Evolutionary conservation across 2,113 vertebrate genomes (phyloP).

Genomic region (Phycodurus eques): DNA sequence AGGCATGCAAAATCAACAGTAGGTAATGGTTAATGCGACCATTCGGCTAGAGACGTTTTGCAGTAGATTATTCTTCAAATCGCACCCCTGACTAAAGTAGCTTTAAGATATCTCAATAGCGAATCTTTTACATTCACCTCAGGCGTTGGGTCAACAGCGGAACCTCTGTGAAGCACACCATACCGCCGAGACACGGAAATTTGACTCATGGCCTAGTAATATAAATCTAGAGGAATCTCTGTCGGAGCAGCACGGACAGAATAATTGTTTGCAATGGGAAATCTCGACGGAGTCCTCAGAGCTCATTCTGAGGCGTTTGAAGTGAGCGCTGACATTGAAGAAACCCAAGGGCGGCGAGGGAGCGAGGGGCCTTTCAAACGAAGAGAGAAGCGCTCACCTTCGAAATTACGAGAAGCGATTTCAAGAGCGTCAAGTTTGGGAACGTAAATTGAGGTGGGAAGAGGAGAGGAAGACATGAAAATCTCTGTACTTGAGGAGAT

Average conservation of each 20-base stretch:
- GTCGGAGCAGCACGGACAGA: constrained; percentile 48
- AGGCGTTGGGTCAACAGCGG: constrained; percentile 38
- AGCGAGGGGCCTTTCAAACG: constrained; percentile 49
- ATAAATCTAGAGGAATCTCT: constrained; percentile 54
- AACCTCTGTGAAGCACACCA: constrained; percentile 23
- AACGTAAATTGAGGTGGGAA: constrained; percentile 22
- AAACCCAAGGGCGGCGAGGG: constrained; percentile 62
- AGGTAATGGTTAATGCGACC: background rate
- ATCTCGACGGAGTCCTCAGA: constrained; percentile 63
- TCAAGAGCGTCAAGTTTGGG: constrained; percentile 46
- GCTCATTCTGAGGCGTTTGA: constrained; percentile 64
- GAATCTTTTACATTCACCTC: constrained; percentile 46
- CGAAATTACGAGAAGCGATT: constrained; percentile 59
- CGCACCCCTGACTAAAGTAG: constrained; percentile 15
- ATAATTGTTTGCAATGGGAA: constrained; percentile 69
- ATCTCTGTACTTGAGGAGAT: constrained; percentile 45
- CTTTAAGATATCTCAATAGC: constrained; percentile 11
- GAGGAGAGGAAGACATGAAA: constrained; percentile 20
- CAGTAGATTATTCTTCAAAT: constrained; percentile 12
- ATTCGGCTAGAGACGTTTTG: background rate
- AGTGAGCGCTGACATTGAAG: constrained; percentile 69
- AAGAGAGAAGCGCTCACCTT: constrained; percentile 48
- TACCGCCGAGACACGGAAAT: constrained; percentile 26
- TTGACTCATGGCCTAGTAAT: constrained; percentile 46
- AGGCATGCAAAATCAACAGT: background rate